phyloP scores from a whole-genome alignment of 1,140 invertebrate species.

The Phymorhynchus buccinoides region DNA sequence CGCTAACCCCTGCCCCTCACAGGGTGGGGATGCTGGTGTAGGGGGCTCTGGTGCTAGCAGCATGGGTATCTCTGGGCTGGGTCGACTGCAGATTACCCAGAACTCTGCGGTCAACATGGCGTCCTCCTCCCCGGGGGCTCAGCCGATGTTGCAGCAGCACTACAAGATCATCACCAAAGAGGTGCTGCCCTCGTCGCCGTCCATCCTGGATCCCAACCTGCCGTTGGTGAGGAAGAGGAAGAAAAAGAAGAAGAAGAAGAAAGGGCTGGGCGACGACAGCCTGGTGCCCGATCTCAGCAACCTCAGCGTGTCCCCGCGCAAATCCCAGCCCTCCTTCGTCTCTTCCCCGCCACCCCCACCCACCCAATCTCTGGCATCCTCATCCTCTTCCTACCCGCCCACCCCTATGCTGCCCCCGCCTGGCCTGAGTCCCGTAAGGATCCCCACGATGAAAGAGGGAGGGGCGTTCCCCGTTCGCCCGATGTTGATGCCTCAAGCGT shows the following conservation, averaged over 20 bases:
- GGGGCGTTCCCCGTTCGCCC: background rate
- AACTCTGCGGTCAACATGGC: background rate
- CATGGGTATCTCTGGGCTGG: constrained; percentile 47
- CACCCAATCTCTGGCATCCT: background rate
- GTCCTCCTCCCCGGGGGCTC: background rate
- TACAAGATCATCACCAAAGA: background rate
- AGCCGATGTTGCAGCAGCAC: background rate
- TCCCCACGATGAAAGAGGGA: background rate
- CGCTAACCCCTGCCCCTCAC: background rate
- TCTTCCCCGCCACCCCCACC: background rate
- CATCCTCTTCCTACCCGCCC: background rate
- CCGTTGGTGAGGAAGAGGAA: constrained; percentile 39
- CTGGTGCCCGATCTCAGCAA: constrained; percentile 21
- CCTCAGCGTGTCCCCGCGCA: background rate
- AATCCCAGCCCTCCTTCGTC: background rate
- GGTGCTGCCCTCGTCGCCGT: background rate
- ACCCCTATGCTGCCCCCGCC: background rate
- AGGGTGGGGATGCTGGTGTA: background rate
- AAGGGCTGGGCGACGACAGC: constrained; percentile 17
- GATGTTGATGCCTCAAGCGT: background rate
- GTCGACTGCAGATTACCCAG: constrained; percentile 42
- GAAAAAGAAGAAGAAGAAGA: constrained; percentile 33
- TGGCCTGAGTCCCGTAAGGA: background rate
- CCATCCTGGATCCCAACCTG: background rate
- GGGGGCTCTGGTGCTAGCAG: background rate